phyloP scores from a whole-genome alignment of 1,140 invertebrate genomes.

The Harpegnathos saltator region DNA sequence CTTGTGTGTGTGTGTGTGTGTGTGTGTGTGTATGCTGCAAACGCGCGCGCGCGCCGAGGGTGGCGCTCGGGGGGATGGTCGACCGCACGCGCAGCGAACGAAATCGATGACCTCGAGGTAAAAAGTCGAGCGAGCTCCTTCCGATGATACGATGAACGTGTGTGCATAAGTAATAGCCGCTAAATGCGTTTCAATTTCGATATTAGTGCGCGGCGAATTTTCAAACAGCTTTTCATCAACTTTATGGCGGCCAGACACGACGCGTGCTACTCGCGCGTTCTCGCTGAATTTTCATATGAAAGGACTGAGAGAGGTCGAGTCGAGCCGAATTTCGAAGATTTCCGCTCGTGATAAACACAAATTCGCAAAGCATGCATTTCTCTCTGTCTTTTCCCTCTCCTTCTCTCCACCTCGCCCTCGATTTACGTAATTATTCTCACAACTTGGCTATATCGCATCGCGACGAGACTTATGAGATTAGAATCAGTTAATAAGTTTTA shows the following conservation, averaged over 20 bases:
- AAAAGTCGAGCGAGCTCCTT: background rate
- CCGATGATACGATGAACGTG: background rate
- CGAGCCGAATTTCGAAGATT: slow-evolving; percentile 9
- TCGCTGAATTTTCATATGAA: background rate
- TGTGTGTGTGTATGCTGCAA: no score
- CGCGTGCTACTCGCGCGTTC: background rate
- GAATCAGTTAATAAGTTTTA: slow-evolving; percentile 58
- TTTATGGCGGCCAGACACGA: no score
- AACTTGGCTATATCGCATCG: slow-evolving; percentile 36
- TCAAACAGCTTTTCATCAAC: background rate
- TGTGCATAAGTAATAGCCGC: background rate
- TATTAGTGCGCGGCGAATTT: slow-evolving; percentile 13
- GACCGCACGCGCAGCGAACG: no score
- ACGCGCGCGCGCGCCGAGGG: no score
- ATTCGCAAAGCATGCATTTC: background rate
- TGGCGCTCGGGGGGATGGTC: no score
- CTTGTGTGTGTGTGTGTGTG: no score
- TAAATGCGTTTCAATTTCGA: slow-evolving; percentile 42
- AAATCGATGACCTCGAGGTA: slow-evolving; percentile 4
- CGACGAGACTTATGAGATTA: slow-evolving; percentile 32
- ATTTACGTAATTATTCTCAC: slow-evolving; percentile 34
- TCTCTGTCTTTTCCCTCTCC: no score
- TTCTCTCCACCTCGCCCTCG: background rate
- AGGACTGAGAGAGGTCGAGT: background rate
- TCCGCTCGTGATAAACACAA: slow-evolving; percentile 6